phyloP scores from a whole-genome alignment of 2,797 vertebrate species.

The Thamnophis elegans region DNA sequence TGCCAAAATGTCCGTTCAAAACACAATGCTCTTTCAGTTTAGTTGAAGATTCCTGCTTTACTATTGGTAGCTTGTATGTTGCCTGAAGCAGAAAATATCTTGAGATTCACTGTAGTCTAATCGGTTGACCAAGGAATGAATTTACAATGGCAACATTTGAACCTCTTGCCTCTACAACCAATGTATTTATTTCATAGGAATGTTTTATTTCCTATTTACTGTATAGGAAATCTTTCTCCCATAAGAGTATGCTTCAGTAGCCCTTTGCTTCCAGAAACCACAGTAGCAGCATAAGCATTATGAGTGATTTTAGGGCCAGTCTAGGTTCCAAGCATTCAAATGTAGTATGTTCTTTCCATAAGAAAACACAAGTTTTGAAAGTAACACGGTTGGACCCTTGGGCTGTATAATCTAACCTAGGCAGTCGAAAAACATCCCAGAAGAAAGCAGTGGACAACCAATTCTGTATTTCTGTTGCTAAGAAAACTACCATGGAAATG shows the following conservation, averaged over 20 bases:
- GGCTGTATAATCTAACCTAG: neutral
- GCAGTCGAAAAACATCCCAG: neutral
- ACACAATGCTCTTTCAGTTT: neutral
- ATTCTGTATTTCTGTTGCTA: neutral
- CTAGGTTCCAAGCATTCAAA: neutral
- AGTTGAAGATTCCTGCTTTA: neutral
- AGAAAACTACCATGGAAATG: neutral
- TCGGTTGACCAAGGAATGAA: neutral
- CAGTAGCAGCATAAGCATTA: neutral
- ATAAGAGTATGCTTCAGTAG: neutral
- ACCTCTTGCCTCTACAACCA: neutral
- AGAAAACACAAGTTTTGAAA: neutral
- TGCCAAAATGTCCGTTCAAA: neutral
- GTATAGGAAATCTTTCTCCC: neutral
- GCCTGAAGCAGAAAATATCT: neutral
- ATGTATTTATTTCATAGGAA: neutral
- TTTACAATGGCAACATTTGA: neutral
- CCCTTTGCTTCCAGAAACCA: neutral
- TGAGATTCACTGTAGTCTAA: neutral
- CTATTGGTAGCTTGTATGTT: neutral
- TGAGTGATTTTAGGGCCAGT: neutral
- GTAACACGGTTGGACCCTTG: neutral
- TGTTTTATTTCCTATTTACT: neutral
- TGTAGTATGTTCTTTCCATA: neutral
- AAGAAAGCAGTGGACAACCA: neutral